A percentile compares a stretch with the other conserved stretches of the same genome.
Evolutionary conservation across 92 coral and sea anemone species (phyloP).

Genomic region (Porites evermanni): DNA sequence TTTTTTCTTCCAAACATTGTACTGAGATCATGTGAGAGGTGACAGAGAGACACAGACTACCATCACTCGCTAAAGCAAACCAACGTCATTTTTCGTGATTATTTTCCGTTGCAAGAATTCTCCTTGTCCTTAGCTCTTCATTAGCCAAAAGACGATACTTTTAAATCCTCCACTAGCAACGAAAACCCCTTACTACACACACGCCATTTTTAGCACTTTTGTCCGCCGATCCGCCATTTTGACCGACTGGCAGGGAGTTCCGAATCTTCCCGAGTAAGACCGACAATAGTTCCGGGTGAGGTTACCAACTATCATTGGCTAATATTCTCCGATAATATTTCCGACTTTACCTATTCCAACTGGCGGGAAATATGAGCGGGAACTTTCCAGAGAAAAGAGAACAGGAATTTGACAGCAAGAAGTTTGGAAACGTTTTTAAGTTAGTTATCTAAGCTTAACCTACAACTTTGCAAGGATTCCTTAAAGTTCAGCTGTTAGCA

Average conservation of each 20-base stretch:
- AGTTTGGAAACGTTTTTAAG: neutral
- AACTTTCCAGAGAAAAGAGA: conserved; percentile 13
- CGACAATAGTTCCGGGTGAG: neutral
- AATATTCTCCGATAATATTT: neutral
- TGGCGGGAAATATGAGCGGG: conserved; percentile 45
- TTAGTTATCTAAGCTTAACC: too few relatives aligned
- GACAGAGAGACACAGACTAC: too few relatives aligned
- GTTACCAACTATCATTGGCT: neutral
- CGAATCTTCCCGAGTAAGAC: neutral
- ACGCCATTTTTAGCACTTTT: neutral
- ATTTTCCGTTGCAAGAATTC: too few relatives aligned
- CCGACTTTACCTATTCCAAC: neutral
- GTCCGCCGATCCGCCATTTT: neutral
- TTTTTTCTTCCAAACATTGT: conserved; percentile 25
- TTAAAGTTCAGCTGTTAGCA: neutral
- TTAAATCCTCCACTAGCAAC: neutral
- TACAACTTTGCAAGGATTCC: neutral
- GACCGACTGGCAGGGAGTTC: neutral
- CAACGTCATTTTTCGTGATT: neutral
- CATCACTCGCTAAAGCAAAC: neutral
- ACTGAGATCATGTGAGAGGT: neutral
- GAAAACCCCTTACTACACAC: neutral
- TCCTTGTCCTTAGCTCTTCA: neutral
- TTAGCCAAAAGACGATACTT: neutral
- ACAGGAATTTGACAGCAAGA: conserved; percentile 19